Conservation (phyloP, 2,797 vertebrate genomes). For the Propithecus perrieri region DNA sequence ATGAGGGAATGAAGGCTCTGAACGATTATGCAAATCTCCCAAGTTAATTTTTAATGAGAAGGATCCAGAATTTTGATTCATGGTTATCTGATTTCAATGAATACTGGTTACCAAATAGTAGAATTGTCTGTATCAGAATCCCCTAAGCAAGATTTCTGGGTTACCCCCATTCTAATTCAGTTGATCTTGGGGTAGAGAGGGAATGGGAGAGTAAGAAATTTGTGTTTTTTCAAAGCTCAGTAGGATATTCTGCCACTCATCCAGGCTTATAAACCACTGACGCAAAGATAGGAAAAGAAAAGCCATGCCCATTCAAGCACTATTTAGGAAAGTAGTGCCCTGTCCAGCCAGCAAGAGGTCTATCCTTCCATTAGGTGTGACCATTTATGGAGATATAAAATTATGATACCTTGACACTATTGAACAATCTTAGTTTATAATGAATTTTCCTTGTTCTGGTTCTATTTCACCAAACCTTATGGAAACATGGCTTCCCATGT, state of each 20-base stretch:
- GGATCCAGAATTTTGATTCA: not conserved
- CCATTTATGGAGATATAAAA: not conserved
- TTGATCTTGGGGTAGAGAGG: not conserved
- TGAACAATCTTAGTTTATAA: not conserved
- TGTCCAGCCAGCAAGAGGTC: not conserved
- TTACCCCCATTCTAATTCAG: not conserved
- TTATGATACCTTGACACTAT: not conserved
- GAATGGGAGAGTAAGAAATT: not conserved
- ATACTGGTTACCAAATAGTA: fast-evolving
- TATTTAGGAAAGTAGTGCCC: not conserved
- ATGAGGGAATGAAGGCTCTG: not conserved
- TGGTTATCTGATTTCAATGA: not conserved
- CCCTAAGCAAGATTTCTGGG: not conserved
- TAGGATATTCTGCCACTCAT: not conserved
- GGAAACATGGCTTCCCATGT: not conserved
- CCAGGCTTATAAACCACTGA: not conserved
- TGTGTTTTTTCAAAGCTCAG: not conserved
- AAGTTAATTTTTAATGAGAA: not conserved
- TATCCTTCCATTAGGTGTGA: not conserved
- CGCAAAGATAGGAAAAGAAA: not conserved
- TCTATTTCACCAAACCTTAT: not conserved
- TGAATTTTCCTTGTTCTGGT: not conserved
- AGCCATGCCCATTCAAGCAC: not conserved
- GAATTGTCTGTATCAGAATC: not conserved
- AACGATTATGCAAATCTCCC: not conserved